Evolutionary conservation across 2,113 vertebrate species (phyloP).

Genomic region (Rhinichthys klamathensis): DNA sequence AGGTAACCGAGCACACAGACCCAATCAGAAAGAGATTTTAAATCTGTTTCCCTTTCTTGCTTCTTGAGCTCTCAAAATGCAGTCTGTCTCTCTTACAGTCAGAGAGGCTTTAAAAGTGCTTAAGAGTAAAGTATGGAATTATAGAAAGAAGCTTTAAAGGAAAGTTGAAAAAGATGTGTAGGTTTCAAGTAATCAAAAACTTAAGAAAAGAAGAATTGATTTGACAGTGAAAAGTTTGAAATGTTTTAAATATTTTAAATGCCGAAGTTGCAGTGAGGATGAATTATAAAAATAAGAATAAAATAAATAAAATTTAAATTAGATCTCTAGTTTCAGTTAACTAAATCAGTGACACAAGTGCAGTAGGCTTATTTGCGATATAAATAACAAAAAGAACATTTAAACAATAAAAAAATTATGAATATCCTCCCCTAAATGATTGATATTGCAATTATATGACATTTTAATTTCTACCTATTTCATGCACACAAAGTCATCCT

Average conservation of each 20-base stretch:
- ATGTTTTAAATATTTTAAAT: background rate
- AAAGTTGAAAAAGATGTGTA: conserved; percentile 11
- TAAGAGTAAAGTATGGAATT: conserved; percentile 15
- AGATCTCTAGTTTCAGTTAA: background rate
- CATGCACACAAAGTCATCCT: no score
- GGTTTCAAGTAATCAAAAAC: background rate
- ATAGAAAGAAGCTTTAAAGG: conserved; percentile 27
- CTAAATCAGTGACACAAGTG: background rate
- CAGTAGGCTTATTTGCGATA: background rate
- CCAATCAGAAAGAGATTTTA: conserved; percentile 4
- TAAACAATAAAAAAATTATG: background rate
- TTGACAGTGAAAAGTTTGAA: background rate
- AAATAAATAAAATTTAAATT: background rate
- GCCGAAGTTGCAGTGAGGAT: background rate
- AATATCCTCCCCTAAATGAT: background rate
- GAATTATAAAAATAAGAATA: background rate
- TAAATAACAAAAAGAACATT: background rate
- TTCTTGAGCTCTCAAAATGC: background rate
- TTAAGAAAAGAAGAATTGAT: background rate
- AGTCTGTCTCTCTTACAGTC: background rate
- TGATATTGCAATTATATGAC: background rate
- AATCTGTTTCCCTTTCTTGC: background rate
- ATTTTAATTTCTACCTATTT: background rate
- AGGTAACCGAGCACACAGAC: background rate
- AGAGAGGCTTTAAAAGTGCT: background rate